These are phyloP conservation scores for Oeneis ivallda DNA, from an alignment of 2,888 invertebrate species.

Conservation along the genomic window DNA sequence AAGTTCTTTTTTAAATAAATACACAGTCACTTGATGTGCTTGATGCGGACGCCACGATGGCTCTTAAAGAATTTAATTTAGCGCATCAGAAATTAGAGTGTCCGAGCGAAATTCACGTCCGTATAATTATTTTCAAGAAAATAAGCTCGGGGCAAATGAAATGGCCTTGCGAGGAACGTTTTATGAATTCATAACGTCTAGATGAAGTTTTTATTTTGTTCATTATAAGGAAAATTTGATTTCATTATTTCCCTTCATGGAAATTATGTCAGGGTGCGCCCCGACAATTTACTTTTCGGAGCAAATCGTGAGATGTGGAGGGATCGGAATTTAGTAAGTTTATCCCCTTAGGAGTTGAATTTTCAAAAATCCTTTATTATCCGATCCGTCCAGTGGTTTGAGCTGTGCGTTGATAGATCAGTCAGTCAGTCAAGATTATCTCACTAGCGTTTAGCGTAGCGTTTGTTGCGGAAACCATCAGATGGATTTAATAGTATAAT, in stretches of 20 bases:
- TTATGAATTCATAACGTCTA: conserved; percentile 68
- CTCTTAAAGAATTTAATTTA: conserved; percentile 3
- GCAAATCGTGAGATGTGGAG: conserved; percentile 8
- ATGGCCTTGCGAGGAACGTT: conserved; percentile 56
- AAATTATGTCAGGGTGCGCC: conserved; percentile 29
- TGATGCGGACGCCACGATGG: background rate
- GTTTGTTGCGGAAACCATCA: too few species aligned
- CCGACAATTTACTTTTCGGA: conserved; percentile 27
- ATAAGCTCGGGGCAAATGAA: conserved; percentile 58
- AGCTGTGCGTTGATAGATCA: too few species aligned
- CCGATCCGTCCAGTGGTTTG: too few species aligned
- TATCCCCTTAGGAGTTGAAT: too few species aligned
- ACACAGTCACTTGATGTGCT: background rate
- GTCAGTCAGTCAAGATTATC: too few species aligned
- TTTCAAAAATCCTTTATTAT: too few species aligned
- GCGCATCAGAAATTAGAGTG: conserved; percentile 1
- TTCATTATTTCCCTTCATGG: conserved; percentile 51
- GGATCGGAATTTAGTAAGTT: background rate
- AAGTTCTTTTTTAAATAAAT: background rate
- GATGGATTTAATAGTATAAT: too few species aligned
- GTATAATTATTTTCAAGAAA: conserved; percentile 50
- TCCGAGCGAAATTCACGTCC: conserved; percentile 30
- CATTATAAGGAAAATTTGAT: conserved; percentile 57
- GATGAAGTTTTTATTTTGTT: conserved; percentile 67
- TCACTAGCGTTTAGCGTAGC: too few species aligned